A percentile compares a stretch with the other conserved stretches of the same genome.
Evolutionary conservation across 1,140 invertebrate genomes (phyloP).

Genomic region (silkworm (Bombyx mori)): DNA sequence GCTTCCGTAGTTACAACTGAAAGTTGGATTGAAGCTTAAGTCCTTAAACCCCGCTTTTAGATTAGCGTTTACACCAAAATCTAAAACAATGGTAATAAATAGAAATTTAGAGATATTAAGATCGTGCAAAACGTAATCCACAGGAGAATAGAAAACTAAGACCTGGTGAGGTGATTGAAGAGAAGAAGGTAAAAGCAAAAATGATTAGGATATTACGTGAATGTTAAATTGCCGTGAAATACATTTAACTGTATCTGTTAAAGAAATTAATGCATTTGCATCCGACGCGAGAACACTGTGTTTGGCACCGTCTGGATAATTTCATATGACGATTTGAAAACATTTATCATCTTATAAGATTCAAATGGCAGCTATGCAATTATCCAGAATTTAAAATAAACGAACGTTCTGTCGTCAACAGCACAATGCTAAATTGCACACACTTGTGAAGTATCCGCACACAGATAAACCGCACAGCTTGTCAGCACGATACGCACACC

Average conservation of each 20-base stretch:
- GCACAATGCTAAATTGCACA: constrained; percentile 62
- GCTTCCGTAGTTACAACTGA: constrained; percentile 42
- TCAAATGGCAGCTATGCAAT: constrained; percentile 25
- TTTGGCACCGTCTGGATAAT: constrained; percentile 39
- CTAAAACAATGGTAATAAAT: constrained; percentile 23
- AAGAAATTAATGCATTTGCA: constrained; percentile 57
- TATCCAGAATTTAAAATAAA: constrained; percentile 33
- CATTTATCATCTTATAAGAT: neutral
- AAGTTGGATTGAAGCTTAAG: constrained; percentile 43
- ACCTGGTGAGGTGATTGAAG: constrained; percentile 91
- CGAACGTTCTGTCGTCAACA: constrained; percentile 43
- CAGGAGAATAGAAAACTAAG: constrained; percentile 85
- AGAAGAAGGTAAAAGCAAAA: constrained; percentile 96
- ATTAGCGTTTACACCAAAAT: constrained; percentile 11
- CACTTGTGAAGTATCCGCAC: constrained; percentile 54
- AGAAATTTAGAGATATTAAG: constrained; percentile 52
- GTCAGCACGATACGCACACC: constrained; percentile 59
- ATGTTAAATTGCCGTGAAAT: constrained; percentile 64
- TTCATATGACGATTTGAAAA: constrained; percentile 25
- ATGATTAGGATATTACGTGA: constrained; percentile 57
- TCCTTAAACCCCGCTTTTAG: constrained; percentile 53
- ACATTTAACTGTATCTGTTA: constrained; percentile 54
- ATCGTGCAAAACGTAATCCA: constrained; percentile 66
- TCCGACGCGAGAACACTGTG: constrained; percentile 42
- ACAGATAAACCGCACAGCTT: constrained; percentile 65